phyloP scores from a whole-genome alignment of 2,888 invertebrate species.

The Micoletzkya japonica region DNA sequence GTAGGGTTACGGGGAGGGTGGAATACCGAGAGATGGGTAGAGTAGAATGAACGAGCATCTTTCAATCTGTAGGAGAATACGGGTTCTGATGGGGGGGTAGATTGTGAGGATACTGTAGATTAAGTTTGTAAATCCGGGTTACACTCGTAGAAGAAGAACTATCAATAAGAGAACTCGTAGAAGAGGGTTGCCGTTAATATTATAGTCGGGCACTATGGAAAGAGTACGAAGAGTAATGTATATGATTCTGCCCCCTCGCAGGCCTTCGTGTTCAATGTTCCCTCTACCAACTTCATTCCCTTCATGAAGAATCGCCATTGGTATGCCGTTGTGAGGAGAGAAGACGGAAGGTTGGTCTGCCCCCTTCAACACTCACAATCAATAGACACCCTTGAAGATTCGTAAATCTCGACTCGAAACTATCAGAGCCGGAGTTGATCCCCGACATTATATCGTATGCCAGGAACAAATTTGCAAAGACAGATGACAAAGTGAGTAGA shows the following conservation, averaged over 20 bases:
- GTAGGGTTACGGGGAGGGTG: too few relatives aligned
- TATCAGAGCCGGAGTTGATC: constrained; percentile 43
- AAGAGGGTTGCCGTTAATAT: too few relatives aligned
- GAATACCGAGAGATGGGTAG: too few relatives aligned
- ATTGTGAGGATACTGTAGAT: too few relatives aligned
- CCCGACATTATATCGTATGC: constrained; percentile 34
- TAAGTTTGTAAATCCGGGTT: too few relatives aligned
- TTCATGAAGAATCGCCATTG: constrained; percentile 57
- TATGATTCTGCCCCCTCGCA: too few relatives aligned
- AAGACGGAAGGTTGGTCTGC: constrained; percentile 39
- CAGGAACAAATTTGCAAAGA: constrained; percentile 27
- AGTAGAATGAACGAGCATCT: too few relatives aligned
- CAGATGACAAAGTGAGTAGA: constrained; percentile 23
- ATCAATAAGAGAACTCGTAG: too few relatives aligned
- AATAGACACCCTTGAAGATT: constrained; percentile 36
- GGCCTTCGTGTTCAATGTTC: constrained; percentile 36
- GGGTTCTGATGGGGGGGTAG: not conserved
- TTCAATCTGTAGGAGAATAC: too few relatives aligned
- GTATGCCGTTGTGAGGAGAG: constrained; percentile 40
- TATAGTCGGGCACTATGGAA: too few relatives aligned
- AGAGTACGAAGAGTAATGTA: too few relatives aligned
- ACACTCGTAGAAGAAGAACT: too few relatives aligned
- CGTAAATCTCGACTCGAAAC: constrained; percentile 59
- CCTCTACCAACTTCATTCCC: constrained; percentile 42
- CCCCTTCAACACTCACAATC: not conserved